Base-by-base conservation (phyloP, 2,113 vertebrate species). In the Platanista minor region DNA sequence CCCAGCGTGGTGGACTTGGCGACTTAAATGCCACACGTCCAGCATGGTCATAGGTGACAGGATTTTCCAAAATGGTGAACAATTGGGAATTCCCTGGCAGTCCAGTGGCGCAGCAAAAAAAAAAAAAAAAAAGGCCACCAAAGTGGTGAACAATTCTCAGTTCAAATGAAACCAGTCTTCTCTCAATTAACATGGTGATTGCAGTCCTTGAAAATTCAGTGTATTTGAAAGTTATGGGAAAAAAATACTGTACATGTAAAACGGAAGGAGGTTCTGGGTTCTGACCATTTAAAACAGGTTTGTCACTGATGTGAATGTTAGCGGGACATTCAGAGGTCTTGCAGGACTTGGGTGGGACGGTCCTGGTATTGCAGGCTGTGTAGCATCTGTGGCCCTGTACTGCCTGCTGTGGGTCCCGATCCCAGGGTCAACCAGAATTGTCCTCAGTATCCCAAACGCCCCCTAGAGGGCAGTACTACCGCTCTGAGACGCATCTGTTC, bases 401-500 rank as follows among this genome's bases (percentile, higher is more conserved):
- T 27, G 13, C 2, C 6, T 11, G 0, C 64, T 54, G 6, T 25
- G 61, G 31, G 41, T 75, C 59, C 52, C 29, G 1, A 21, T 11
- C n/a, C 11, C 25, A 0, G 0, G 3, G 43, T 81, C 52, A 49
- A 54, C 21, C 83, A 57, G 23, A 80, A 62, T 64, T 41, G 27
- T 52, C 36, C 5, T 23, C 93, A 8, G 3, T 88, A 52, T 29
- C 78, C 27, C 31, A 15, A 52, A 62, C 0, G 1, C 13, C 59
- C 97, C 1, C 43, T 93, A 97, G 97, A 92, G 95, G 95, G 97
- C 74, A 95, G 83, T 78, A 87, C 74, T 29, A 7, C 3, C 18
- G 43, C 69, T 39, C 33, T 2, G 31, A 64, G 84, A 29, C 5
- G 2, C 57, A 9, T 8, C 5, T 4, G 41, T 57, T 46, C 62